Evolutionary conservation across 2,113 vertebrate species (phyloP).

Genomic region (Glaucomys volans): DNA sequence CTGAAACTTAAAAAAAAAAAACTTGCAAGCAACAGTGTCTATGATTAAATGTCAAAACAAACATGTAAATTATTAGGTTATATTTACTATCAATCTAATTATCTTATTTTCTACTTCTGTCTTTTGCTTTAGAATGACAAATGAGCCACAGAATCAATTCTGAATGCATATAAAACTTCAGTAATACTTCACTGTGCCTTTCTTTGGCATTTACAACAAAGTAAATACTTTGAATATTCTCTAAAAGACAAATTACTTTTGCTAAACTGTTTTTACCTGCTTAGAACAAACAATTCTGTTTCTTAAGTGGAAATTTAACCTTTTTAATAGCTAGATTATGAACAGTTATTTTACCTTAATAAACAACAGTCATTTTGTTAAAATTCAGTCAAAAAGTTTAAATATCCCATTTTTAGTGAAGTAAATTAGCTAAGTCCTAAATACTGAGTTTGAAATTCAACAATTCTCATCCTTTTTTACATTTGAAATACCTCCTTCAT

Average conservation of each 20-base stretch:
- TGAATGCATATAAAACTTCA: background rate
- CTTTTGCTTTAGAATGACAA: background rate
- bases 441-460: background rate
- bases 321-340: background rate
- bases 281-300: background rate
- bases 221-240: constrained; percentile 15
- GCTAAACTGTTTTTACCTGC: background rate
- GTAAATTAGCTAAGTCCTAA: background rate
- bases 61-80: constrained; percentile 3
- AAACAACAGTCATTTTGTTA: constrained; percentile 50
- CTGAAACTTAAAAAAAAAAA: background rate
- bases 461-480: background rate
- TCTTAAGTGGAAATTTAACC: background rate
- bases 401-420: constrained; percentile 2
- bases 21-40: background rate
- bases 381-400: constrained; percentile 21
- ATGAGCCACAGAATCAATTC: background rate
- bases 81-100: background rate
- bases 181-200: background rate
- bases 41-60: constrained; percentile 42
- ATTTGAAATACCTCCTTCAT: constrained; percentile 6
- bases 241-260: background rate
- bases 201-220: constrained; percentile 23
- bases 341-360: constrained; percentile 47
- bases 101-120: background rate